Evolutionary conservation across 1,140 invertebrate genomes (phyloP).

Genomic region (Drosophila busckii): DNA sequence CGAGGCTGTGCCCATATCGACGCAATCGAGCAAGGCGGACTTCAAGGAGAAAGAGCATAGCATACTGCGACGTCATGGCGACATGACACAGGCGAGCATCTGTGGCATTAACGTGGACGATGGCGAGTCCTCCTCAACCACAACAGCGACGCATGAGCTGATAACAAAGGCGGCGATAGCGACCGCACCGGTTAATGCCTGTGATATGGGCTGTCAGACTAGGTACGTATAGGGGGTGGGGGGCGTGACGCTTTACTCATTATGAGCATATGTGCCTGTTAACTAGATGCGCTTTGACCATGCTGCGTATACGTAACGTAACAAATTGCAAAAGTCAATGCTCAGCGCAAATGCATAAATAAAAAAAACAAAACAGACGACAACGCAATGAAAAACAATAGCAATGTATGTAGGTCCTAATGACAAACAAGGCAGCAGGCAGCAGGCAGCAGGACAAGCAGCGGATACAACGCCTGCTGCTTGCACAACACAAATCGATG

Average conservation of each 20-base stretch:
- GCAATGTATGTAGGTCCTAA: too few relatives aligned
- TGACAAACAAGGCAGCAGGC: too few relatives aligned
- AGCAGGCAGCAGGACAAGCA: neutral
- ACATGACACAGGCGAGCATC: slow-evolving; percentile 63
- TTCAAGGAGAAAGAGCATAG: slow-evolving; percentile 74
- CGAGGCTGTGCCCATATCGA: slow-evolving; percentile 63
- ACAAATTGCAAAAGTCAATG: slow-evolving; percentile 64
- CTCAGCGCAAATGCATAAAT: too few relatives aligned
- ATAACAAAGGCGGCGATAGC: slow-evolving; percentile 52
- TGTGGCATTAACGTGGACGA: slow-evolving; percentile 43
- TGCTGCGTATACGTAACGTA: too few relatives aligned
- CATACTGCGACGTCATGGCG: slow-evolving; percentile 62
- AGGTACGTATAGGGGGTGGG: slow-evolving; percentile 39
- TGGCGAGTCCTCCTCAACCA: slow-evolving; percentile 57
- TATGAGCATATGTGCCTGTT: slow-evolving; percentile 31
- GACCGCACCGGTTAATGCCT: slow-evolving; percentile 58
- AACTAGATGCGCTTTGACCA: slow-evolving; percentile 41
- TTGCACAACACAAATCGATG: slow-evolving; percentile 69
- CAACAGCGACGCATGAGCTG: slow-evolving; percentile 62
- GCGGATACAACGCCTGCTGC: slow-evolving; percentile 29
- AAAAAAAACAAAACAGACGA: slow-evolving; percentile 66
- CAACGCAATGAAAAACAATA: slow-evolving; percentile 3
- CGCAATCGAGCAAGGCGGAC: slow-evolving; percentile 56
- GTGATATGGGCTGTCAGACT: slow-evolving; percentile 78
- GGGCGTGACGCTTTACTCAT: neutral